Evolutionary conservation across 2,888 invertebrate species (phyloP), one percentile per base, ranked within the genome.

Genomic region (Microchrysa polita): DNA sequence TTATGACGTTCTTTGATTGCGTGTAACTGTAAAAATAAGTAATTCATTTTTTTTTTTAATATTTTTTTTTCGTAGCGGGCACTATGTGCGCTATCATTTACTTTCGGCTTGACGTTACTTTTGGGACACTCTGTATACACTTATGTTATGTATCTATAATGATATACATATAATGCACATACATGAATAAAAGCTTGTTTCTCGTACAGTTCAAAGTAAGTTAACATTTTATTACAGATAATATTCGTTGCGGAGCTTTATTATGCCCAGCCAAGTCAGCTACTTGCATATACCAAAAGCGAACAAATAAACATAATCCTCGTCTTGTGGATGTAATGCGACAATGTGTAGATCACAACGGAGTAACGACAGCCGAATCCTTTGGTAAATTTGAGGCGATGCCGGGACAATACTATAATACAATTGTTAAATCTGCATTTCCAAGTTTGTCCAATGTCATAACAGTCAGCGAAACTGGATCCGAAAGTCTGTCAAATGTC

Each of bases 151-250:
- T n/a, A n/a, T n/a, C n/a, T n/a, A n/a, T n/a, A n/a, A n/a, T n/a
- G n/a, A n/a, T n/a, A n/a, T n/a, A n/a, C n/a, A n/a, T n/a, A n/a
- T n/a, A n/a, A n/a, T n/a, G n/a, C n/a, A n/a, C n/a, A n/a, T n/a
- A n/a, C n/a, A n/a, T n/a, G n/a, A n/a, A n/a, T n/a, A n/a, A n/a
- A n/a, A n/a, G n/a, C n/a, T n/a, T n/a, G n/a, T n/a, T n/a, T n/a
- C n/a, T n/a, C n/a, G n/a, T n/a, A n/a, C n/a, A n/a, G n/a, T n/a
- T n/a, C n/a, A 57, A n/a, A 12, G 7, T 20, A 2, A 5, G 5
- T 48, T 48, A 52, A 34, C 34, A 14, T 63, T n/a, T 18, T 18
- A 48, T 63, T 44, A n/a, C 65, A 69, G 69, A n/a, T 12, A 14
- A 57, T 40, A 34, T 69, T 14, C 20, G 22, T 14, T 69, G 69